A percentile compares a stretch with the other conserved stretches of the same genome.
Evolutionary conservation across 2,113 vertebrate genomes (phyloP).

Genomic region (Neogobius melanostomus): DNA sequence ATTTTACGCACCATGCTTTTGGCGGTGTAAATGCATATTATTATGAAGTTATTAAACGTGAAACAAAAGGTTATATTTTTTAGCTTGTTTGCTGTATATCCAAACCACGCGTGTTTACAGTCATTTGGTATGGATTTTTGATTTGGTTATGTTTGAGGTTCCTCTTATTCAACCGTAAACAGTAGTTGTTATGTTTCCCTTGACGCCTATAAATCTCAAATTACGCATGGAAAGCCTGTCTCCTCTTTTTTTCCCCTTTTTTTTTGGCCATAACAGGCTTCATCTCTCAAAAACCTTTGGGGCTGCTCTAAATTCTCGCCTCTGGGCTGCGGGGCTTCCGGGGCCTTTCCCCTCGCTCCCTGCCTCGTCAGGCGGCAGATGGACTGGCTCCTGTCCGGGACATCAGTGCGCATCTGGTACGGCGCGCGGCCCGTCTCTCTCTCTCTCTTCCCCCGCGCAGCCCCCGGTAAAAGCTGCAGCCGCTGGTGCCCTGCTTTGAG

Average conservation of each 20-base stretch:
- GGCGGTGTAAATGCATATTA: too few species aligned
- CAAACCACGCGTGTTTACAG: too few species aligned
- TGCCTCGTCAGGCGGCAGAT: constrained; percentile 78
- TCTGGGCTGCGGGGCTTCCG: constrained; percentile 57
- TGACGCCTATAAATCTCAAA: neutral
- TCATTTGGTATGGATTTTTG: too few species aligned
- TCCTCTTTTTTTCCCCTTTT: constrained; percentile 11
- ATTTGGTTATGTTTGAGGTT: too few species aligned
- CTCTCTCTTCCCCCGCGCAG: constrained; percentile 25
- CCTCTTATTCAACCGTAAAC: neutral
- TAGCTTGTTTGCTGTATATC: too few species aligned
- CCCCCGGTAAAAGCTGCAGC: constrained; percentile 52
- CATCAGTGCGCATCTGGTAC: constrained; percentile 79
- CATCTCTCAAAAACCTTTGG: constrained; percentile 38
- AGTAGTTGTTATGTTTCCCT: neutral
- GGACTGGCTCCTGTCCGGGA: constrained; percentile 75
- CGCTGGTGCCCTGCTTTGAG: constrained; percentile 57
- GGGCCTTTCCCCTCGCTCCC: constrained; percentile 48
- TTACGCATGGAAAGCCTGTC: constrained; percentile 7
- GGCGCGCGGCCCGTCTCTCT: constrained; percentile 31
- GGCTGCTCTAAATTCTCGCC: constrained; percentile 66
- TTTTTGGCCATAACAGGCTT: constrained; percentile 26
- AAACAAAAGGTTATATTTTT: too few species aligned
- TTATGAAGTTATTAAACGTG: too few species aligned
- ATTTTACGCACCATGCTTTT: too few species aligned